These are phyloP conservation scores for Dasyurus viverrinus DNA, from an alignment of 2,113 vertebrate species.

Conservation along the genomic window DNA sequence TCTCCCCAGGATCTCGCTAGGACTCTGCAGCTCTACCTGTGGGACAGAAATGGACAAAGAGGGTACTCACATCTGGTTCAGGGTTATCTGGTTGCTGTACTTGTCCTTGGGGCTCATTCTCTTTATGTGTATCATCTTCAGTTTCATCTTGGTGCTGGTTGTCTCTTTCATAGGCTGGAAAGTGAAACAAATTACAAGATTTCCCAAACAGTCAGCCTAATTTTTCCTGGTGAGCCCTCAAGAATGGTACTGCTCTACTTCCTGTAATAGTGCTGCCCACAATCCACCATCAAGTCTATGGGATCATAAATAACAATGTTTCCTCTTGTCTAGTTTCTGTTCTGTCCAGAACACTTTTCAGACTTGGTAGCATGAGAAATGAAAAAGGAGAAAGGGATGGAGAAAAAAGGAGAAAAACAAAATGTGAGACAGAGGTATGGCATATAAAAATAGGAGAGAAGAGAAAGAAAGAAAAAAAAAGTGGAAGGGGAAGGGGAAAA, in stretches of 20 bases:
- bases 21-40: neutral
- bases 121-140: slow-evolving; percentile 83
- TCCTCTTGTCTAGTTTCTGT: neutral
- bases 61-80: slow-evolving; percentile 76
- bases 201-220: neutral
- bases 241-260: neutral
- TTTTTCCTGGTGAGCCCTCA: neutral
- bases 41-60: neutral
- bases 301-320: neutral
- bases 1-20: neutral
- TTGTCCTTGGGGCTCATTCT: slow-evolving; percentile 77
- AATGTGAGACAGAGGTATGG: neutral
- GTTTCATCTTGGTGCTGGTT: slow-evolving; percentile 85
- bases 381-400: neutral
- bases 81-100: slow-evolving; percentile 77
- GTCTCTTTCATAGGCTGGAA: slow-evolving; percentile 84
- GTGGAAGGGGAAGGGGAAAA: no score
- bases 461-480: neutral
- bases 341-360: neutral
- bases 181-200: slow-evolving; percentile 48
- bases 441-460: neutral
- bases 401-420: neutral
- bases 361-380: neutral
- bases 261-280: neutral
- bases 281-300: neutral